Evolutionary conservation across 2,888 invertebrate genomes (phyloP).

Genomic region (Scaptomyza caliginosa): DNA sequence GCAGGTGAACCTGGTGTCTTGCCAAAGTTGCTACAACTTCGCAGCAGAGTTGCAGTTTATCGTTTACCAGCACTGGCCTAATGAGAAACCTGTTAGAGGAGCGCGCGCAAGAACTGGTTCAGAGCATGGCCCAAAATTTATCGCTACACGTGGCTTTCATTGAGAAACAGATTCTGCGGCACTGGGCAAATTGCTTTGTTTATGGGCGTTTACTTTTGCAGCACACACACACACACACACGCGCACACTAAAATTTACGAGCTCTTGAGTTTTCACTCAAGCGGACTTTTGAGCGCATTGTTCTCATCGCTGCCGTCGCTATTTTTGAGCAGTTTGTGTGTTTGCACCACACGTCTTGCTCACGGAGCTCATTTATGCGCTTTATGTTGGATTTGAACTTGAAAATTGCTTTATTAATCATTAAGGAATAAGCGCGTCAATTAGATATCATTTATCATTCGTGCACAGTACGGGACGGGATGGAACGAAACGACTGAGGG

Average conservation of each 20-base stretch:
- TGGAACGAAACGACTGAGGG: background rate
- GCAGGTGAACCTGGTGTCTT: constrained; percentile 6
- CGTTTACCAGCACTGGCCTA: constrained; percentile 62
- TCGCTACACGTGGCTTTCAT: constrained; percentile 77
- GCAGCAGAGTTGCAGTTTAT: background rate
- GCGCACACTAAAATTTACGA: constrained; percentile 60
- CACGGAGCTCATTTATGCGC: constrained; percentile 26
- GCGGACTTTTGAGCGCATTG: constrained; percentile 33
- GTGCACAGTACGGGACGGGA: background rate
- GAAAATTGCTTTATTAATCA: constrained; percentile 79
- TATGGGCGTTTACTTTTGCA: constrained; percentile 83
- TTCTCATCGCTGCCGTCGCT: background rate
- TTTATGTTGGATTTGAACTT: constrained; percentile 71
- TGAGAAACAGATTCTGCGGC: constrained; percentile 68
- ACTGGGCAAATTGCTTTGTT: constrained; percentile 78
- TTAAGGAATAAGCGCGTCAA: constrained; percentile 69
- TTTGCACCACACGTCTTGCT: constrained; percentile 2
- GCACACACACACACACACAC: constrained; percentile 24
- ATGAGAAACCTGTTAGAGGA: constrained; percentile 80
- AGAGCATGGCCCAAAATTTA: constrained; percentile 60
- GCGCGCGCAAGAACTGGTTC: constrained; percentile 59
- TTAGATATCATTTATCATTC: constrained; percentile 65
- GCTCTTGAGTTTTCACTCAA: constrained; percentile 54
- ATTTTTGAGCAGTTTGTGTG: constrained; percentile 22
- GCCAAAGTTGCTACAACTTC: constrained; percentile 10